Evolutionary conservation across 2,113 vertebrate species (phyloP), one percentile per base, ranked within the genome.

Genomic region (Oncorhynchus nerka): DNA sequence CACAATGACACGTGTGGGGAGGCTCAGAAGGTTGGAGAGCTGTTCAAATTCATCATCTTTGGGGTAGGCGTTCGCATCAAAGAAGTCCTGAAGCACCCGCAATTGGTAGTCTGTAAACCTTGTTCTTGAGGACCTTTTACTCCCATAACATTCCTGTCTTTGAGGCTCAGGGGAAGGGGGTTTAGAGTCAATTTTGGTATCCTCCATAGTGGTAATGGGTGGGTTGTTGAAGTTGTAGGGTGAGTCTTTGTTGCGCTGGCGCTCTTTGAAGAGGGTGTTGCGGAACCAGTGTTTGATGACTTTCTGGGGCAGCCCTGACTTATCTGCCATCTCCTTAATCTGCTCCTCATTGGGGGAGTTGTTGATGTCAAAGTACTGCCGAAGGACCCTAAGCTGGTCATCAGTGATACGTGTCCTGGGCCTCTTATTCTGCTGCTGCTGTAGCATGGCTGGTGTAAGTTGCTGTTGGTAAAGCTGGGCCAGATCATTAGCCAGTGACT

Each of bases 211-310:
- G 76, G 98, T 99, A 76, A 96, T 97, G 39, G 98, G 97, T 71
- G 98, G 97, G 77, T 99, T 99, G 87, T 96, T 99, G 90, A 99
- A 99, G 83, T 99, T 99, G 90, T 99, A 99, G 0, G 98, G 98
- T 0, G 98, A 99, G 87, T 99, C 98, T 91, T 99, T 99, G 91
- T 99, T 99, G 51, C 97, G 96, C 75, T 99, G 98, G 66, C 98
- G 93, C 88, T 99, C 98, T 90, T 99, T 99, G 84, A 99, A 99
- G 20, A 99, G 94, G 0, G 98, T 99, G 86, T 99, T 99, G 84
- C 98, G 94, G 91, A 99, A 99, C 98, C 98, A 99, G 93, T 99
- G 98, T 91, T 99, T 99, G 88, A 99, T 99, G 74, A 99, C 98
- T 79, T 99, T 99, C 91, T 99, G 98, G 20, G 97, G 97, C 85